phyloP scores from a whole-genome alignment of 2,797 vertebrate species.

The Melanotaenia nigrans region DNA sequence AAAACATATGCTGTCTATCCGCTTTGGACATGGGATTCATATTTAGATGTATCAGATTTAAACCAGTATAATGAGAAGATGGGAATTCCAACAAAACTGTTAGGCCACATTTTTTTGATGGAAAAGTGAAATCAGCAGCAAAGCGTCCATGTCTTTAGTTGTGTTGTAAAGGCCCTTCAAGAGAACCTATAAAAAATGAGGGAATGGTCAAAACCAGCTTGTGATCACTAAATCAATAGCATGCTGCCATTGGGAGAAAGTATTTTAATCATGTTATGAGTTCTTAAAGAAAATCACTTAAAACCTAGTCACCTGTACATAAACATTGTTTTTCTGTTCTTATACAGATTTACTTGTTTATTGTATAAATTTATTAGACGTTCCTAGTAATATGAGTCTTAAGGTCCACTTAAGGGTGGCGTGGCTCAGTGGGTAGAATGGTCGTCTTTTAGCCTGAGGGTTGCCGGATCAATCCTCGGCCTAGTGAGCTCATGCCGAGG shows the following conservation, averaged over 20 bases:
- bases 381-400: background rate
- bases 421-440: no score
- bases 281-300: background rate
- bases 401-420: no score
- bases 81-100: constrained; percentile 54
- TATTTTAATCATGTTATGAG: background rate
- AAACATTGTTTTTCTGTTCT: background rate
- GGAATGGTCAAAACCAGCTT: constrained; percentile 19
- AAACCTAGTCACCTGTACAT: background rate
- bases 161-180: constrained; percentile 14
- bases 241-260: constrained; percentile 5
- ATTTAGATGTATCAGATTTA: constrained; percentile 79
- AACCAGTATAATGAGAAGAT: constrained; percentile 67
- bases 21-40: constrained; percentile 76
- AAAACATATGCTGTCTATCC: constrained; percentile 81
- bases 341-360: background rate
- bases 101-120: constrained; percentile 31
- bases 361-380: background rate
- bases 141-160: constrained; percentile 29
- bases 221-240: constrained; percentile 18
- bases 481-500: no score
- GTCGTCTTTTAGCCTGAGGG: no score
- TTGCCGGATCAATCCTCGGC: no score
- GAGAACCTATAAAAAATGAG: constrained; percentile 23
- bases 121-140: constrained; percentile 41